Evolutionary conservation across 2,113 vertebrate species (phyloP).

Genomic region (Syngnathus scovelli): DNA sequence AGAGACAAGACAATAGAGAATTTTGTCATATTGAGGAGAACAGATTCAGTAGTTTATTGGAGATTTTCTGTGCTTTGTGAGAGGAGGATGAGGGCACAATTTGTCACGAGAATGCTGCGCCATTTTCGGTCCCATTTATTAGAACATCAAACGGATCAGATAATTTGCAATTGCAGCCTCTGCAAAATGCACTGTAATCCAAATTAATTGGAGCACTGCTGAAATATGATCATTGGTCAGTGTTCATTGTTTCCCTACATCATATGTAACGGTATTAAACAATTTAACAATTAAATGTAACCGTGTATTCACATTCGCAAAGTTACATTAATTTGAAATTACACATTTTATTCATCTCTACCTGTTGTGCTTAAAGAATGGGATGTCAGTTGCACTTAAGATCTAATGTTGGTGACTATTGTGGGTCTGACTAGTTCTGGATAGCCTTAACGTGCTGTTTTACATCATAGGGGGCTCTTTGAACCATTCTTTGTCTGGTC

Average conservation of each 20-base stretch:
- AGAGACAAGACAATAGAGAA: constrained; percentile 42
- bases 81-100: constrained; percentile 38
- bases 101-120: constrained; percentile 31
- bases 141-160: constrained; percentile 50
- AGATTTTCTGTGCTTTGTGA: constrained; percentile 24
- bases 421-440: not conserved
- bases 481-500: too few species aligned
- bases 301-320: too few species aligned
- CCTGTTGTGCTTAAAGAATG: not conserved
- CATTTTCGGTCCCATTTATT: constrained; percentile 46
- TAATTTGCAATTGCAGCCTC: constrained; percentile 33
- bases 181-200: constrained; percentile 49
- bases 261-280: not conserved
- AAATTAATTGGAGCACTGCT: constrained; percentile 38
- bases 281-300: not conserved
- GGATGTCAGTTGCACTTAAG: too few species aligned
- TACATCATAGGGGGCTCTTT: too few species aligned
- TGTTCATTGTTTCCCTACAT: not conserved
- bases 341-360: not conserved
- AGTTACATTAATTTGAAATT: not conserved
- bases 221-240: constrained; percentile 19
- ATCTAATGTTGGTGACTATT: not conserved
- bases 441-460: not conserved
- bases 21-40: constrained; percentile 41
- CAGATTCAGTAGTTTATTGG: constrained; percentile 35